Base-by-base conservation (phyloP, 2,113 vertebrate species). In the Nothoprocta pentlandii region DNA sequence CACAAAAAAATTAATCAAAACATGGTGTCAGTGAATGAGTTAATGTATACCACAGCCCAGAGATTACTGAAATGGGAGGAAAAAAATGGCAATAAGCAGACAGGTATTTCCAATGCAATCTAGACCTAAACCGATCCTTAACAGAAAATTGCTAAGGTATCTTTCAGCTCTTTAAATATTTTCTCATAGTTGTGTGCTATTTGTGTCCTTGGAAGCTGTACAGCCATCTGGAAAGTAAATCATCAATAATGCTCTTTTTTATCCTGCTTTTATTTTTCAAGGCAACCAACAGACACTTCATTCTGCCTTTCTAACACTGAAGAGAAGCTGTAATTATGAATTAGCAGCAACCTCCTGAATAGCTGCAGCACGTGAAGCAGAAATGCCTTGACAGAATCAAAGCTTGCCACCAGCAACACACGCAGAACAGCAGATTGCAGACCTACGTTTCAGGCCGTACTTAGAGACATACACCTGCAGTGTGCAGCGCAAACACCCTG, bases 391-490 rank as follows among this genome's bases (percentile, higher is more conserved):
- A 16, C 15, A 85, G 49, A 70, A 25, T 0, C 26, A 28, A 39
- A 49, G 81, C 71, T 2, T 42, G 47, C 68, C 39, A 28, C 19
- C 67, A 89, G 46, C 30, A 39, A 16, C 36, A 53, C 54, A 69
- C n/a, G 30, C 71, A 49, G 34, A 42, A 59, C 5, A 19, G 10
- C 9, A 93, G 80, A 87, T 4, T 76, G 91, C 92, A 92, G 90
- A 34, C 23, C 41, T 13, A 46, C 36, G 58, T 67, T 64, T 79
- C 62, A 73, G 96, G 93, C 86, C 41, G 66, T 34, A 36, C 67
- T 82, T 61, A 54, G 83, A 71, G 36, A 88, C 81, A 92, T 16
- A 12, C 69, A 92, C 93, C 94, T 96, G 92, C 95, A 94, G 90
- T 36, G n/a, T 74, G 76, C 63, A 32, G 87, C 7, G 74, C 56